Evolutionary conservation across 2,888 invertebrate genomes (phyloP).

Genomic region (Phyllotreta cruciferae): DNA sequence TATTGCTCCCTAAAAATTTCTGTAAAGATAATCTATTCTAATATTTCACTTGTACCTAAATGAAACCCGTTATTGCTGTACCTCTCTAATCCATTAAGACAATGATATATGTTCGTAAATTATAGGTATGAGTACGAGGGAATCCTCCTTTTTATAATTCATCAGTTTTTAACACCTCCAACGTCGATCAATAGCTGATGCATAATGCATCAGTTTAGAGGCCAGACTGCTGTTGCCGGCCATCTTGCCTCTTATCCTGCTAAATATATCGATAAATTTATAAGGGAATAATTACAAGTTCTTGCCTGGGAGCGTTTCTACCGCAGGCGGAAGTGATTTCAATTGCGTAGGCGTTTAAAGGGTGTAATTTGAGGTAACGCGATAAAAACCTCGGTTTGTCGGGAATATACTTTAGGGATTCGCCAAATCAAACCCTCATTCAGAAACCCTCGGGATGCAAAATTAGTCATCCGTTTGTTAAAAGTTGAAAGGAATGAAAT

Average conservation of each 20-base stretch:
- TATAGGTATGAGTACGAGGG: conserved; percentile 46
- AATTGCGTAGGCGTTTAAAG: conserved; percentile 16
- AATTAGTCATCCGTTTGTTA: no score
- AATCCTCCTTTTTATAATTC: conserved; percentile 54
- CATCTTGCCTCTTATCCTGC: conserved; percentile 22
- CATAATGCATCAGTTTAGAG: conserved; percentile 50
- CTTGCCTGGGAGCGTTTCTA: conserved; percentile 15
- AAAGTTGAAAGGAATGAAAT: no score
- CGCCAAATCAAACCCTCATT: no score
- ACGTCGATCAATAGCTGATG: conserved; percentile 49
- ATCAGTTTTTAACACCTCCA: conserved; percentile 54
- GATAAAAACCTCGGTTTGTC: not conserved
- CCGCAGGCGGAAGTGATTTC: conserved; percentile 18
- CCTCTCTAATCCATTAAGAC: conserved; percentile 38
- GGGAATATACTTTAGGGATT: no score
- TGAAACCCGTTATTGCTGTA: no score
- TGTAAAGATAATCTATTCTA: no score
- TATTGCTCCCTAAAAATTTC: no score
- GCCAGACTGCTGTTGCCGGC: conserved; percentile 35
- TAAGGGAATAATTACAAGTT: conserved; percentile 23
- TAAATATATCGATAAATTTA: conserved; percentile 19
- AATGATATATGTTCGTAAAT: conserved; percentile 47
- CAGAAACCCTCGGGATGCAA: no score
- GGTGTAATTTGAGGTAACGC: not conserved
- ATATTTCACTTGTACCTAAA: no score